A percentile compares a stretch with the other conserved stretches of the same genome.
These are phyloP conservation scores for Nasonia giraulti DNA, from an alignment of 1,140 invertebrate species.

Conservation along the genomic window DNA sequence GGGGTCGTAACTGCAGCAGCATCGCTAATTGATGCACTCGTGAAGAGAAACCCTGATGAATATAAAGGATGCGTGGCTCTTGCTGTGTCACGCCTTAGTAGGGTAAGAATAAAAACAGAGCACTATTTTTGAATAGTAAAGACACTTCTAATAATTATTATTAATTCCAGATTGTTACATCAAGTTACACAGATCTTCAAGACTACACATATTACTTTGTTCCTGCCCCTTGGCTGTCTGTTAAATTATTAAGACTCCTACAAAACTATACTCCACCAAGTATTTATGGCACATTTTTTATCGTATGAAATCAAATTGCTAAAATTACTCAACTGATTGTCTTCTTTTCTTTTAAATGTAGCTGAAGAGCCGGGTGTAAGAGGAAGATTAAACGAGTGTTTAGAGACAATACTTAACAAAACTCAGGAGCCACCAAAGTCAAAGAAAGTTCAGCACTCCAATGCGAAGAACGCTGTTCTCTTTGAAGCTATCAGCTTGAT, in stretches of 20 bases:
- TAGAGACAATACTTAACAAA: conserved; percentile 99
- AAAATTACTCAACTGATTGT: neutral
- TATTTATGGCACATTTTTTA: conserved; percentile 63
- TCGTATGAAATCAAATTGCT: neutral
- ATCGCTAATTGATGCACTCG: conserved; percentile 97
- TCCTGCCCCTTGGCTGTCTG: conserved; percentile 99
- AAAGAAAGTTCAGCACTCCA: conserved; percentile 99
- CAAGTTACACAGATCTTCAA: conserved; percentile 98
- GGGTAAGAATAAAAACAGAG: conserved; percentile 76
- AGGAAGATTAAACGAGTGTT: conserved; percentile 96
- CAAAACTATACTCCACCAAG: conserved; percentile 99
- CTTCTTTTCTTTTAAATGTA: conserved; percentile 54
- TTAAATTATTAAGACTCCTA: conserved; percentile 95
- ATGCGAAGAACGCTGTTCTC: conserved; percentile 99
- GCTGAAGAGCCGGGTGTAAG: conserved; percentile 95
- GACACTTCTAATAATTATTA: conserved; percentile 12
- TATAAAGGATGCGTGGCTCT: conserved; percentile 99
- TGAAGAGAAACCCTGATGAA: conserved; percentile 99
- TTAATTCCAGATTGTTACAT: conserved; percentile 89
- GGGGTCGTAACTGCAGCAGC: conserved; percentile 99
- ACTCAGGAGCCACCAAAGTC: conserved; percentile 99
- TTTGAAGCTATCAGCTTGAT: conserved; percentile 99
- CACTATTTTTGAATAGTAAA: conserved; percentile 7
- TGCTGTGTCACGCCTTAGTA: conserved; percentile 96
- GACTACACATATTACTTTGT: conserved; percentile 99